phyloP scores from a whole-genome alignment of 2,888 invertebrate species.

The Agrotis puta region DNA sequence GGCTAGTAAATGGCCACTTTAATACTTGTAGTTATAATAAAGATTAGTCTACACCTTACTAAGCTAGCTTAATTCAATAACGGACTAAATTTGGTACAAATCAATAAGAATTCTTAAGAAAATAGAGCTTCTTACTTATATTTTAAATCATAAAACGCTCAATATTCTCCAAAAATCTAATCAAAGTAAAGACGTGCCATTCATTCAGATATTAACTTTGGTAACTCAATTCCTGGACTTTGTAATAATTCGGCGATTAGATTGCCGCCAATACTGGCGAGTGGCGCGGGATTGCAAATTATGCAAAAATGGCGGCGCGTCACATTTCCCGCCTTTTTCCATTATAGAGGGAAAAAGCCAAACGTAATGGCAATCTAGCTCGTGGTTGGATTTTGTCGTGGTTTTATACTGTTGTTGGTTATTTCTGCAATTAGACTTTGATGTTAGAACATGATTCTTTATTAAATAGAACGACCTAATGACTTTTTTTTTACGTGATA shows the following conservation, averaged over 20 bases:
- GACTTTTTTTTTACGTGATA: no score
- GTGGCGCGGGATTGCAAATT: constrained; percentile 58
- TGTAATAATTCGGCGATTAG: constrained; percentile 55
- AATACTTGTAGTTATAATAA: neutral
- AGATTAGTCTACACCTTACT: neutral
- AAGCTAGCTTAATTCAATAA: neutral
- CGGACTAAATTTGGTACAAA: neutral
- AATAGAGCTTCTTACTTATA: neutral
- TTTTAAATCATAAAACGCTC: constrained; percentile 6
- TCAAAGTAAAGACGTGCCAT: constrained; percentile 12
- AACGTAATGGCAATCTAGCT: constrained; percentile 32
- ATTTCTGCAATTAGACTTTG: neutral
- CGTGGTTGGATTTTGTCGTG: neutral
- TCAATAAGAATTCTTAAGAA: neutral
- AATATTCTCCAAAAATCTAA: constrained; percentile 18
- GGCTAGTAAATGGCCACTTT: neutral
- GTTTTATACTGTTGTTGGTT: neutral
- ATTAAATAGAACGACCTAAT: no score
- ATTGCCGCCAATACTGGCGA: constrained; percentile 51
- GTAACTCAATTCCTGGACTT: constrained; percentile 44
- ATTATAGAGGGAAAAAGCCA: constrained; percentile 43
- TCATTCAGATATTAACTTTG: constrained; percentile 37
- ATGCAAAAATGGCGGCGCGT: constrained; percentile 59
- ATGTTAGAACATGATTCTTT: neutral
- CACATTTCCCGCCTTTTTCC: constrained; percentile 47